Percentiles rank a stretch among this genome's conserved stretches.
phyloP scores from a whole-genome alignment of 1,140 invertebrate genomes.

The Semibalanus balanoides region DNA sequence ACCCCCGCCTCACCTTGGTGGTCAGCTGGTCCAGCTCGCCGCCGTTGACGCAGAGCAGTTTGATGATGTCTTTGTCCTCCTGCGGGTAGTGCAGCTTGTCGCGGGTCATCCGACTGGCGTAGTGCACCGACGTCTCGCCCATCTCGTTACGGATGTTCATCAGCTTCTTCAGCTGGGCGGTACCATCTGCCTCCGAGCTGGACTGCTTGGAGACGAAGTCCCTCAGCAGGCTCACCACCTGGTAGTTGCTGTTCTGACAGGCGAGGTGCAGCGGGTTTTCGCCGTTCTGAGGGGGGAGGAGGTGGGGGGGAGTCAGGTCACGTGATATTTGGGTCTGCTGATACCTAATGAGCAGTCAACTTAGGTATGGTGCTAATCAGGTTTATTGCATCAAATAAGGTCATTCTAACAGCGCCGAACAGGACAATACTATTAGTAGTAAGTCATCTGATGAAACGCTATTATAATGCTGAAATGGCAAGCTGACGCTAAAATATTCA shows the following conservation, averaged over 20 bases:
- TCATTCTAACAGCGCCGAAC: too few relatives aligned
- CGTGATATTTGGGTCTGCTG: too few relatives aligned
- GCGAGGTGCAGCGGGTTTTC: conserved; percentile 89
- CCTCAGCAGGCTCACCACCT: conserved; percentile 69
- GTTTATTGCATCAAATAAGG: too few relatives aligned
- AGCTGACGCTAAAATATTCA: too few relatives aligned
- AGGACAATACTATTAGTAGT: too few relatives aligned
- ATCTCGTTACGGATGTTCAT: conserved; percentile 72
- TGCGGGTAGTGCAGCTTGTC: conserved; percentile 38
- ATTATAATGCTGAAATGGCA: too few relatives aligned
- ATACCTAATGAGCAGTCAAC: too few relatives aligned
- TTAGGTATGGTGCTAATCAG: too few relatives aligned
- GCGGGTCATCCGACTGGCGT: conserved; percentile 34
- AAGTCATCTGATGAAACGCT: too few relatives aligned
- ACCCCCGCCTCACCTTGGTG: conserved; percentile 39
- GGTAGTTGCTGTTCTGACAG: conserved; percentile 61
- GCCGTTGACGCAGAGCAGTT: conserved; percentile 70
- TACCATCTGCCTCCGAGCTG: conserved; percentile 42
- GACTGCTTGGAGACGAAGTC: conserved; percentile 63
- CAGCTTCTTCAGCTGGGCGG: conserved; percentile 40
- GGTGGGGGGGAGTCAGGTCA: too few relatives aligned
- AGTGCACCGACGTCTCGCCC: conserved; percentile 87
- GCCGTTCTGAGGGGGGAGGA: conserved; percentile 33
- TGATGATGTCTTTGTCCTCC: conserved; percentile 80
- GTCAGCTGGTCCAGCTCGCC: conserved; percentile 75